These are phyloP conservation scores for Cerastis rubricosa DNA, from an alignment of 2,888 invertebrate genomes.

Conservation along the genomic window DNA sequence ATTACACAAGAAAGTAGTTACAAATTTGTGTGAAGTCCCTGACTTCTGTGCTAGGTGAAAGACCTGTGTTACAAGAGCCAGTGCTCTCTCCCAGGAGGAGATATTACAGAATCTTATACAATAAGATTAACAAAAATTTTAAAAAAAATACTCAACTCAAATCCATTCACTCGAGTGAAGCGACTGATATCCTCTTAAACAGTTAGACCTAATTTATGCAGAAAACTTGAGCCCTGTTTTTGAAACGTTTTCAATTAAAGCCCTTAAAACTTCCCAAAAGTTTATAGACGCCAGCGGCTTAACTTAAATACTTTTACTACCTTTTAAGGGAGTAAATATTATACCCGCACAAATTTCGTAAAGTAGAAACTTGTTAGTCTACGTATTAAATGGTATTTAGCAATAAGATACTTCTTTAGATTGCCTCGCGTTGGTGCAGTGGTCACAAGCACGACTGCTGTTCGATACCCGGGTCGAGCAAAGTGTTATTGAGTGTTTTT, in stretches of 20 bases:
- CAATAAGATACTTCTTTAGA: not conserved
- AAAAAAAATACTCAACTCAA: not conserved
- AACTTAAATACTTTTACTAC: not conserved
- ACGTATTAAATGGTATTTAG: not conserved
- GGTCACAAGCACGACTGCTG: too few species aligned
- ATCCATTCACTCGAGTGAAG: not conserved
- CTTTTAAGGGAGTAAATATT: slow-evolving; percentile 5
- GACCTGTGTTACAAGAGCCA: too few species aligned
- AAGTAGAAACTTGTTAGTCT: not conserved
- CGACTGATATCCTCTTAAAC: too few species aligned
- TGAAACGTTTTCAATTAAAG: slow-evolving; percentile 2
- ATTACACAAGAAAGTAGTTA: too few species aligned
- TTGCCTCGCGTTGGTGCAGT: too few species aligned
- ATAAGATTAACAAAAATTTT: too few species aligned
- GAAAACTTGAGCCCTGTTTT: not conserved
- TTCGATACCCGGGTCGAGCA: too few species aligned
- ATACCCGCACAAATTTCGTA: not conserved
- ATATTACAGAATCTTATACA: too few species aligned
- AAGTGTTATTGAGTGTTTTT: too few species aligned
- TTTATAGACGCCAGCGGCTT: not conserved
- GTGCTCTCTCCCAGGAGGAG: too few species aligned
- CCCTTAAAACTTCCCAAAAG: not conserved
- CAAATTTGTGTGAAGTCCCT: too few species aligned
- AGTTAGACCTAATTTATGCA: not conserved
- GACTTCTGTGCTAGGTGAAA: too few species aligned